Base-by-base conservation (phyloP, 1,140 invertebrate genomes). In the Nasonia longicornis region DNA sequence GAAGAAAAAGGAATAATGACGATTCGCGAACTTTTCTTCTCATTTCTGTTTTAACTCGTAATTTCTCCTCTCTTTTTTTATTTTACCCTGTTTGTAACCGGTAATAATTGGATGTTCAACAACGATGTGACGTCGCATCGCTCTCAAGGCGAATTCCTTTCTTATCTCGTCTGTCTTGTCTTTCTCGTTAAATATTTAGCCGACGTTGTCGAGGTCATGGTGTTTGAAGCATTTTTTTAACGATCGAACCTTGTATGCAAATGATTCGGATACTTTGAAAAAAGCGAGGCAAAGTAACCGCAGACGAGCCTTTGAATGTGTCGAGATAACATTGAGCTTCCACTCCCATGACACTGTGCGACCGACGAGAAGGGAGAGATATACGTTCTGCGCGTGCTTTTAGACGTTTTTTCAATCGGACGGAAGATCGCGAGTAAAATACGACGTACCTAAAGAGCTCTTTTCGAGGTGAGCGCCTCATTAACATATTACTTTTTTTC, bases 41-140 rank as follows among this genome's bases (percentile, higher is more conserved):
- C 31, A 70, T 71, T 29, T 22, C 64, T n/a, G 2, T n/a, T 72
- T 38, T 72, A 31, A 10, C 35, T 45, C 38, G 31, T 29, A 52
- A 66, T 58, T 70, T 70, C 45, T 67, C n/a, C 35, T 80, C 16
- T 22, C 26, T 22, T 74, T 67, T 75, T 69, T 69, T 75, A 69
- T 35, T 83, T 76, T 83, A 83, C 82, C 82, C 82, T 83, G 82
- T 71, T 38, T 58, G 35, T 35, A 75, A 81, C 76, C 79, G 79
- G 79, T 81, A 77, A 74, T 79, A 78, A 70, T 72, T 77, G 35
- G 69, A 81, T 77, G 16, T 63, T 81, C n/a, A 42, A 63, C 35
- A 29, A 31, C 26, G 29, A 63, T 26, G 14, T 26, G 16, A 26
- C 42, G 4, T 29, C 26, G 58, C 58, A 22, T 35, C 31, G 26